A percentile compares a stretch with the other conserved stretches of the same genome.
Evolutionary conservation across 2,113 vertebrate genomes (phyloP).

Genomic region (Gila orcuttii): DNA sequence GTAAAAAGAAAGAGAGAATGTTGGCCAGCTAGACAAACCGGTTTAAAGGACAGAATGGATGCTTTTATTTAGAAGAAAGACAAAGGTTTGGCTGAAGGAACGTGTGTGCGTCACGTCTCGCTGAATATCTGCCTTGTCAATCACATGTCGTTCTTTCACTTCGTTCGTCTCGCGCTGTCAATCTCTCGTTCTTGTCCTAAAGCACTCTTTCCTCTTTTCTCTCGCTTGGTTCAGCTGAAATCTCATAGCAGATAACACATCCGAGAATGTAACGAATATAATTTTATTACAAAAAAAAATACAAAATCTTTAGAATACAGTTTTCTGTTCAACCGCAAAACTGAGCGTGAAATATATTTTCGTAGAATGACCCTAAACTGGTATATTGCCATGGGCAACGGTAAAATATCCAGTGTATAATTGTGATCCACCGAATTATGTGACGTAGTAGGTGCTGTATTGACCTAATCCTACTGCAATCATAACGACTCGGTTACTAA

Average conservation of each 20-base stretch:
- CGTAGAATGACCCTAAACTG: not conserved
- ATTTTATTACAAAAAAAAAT: not conserved
- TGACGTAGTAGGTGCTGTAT: too few species aligned
- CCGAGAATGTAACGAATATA: not conserved
- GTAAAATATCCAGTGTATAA: not conserved
- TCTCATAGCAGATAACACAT: not conserved
- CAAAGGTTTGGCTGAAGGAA: not conserved
- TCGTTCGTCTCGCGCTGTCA: constrained; percentile 48
- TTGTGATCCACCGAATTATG: too few species aligned
- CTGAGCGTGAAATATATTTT: too few species aligned
- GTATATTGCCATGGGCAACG: too few species aligned
- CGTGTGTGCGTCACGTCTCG: constrained; percentile 57
- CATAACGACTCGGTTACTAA: too few species aligned
- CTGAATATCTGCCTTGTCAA: constrained; percentile 32
- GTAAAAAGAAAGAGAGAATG: constrained; percentile 22
- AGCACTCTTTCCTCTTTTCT: constrained; percentile 53
- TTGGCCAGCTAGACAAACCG: constrained; percentile 38
- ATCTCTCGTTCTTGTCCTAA: constrained; percentile 44
- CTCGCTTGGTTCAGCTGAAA: not conserved
- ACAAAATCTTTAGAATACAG: not conserved
- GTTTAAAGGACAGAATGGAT: constrained; percentile 38
- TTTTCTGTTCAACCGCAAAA: not conserved
- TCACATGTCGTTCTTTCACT: constrained; percentile 48
- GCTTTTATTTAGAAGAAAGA: not conserved
- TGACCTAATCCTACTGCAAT: too few species aligned